Evolutionary conservation across 2,797 vertebrate species (phyloP).

Genomic region (Crax fasciolata): DNA sequence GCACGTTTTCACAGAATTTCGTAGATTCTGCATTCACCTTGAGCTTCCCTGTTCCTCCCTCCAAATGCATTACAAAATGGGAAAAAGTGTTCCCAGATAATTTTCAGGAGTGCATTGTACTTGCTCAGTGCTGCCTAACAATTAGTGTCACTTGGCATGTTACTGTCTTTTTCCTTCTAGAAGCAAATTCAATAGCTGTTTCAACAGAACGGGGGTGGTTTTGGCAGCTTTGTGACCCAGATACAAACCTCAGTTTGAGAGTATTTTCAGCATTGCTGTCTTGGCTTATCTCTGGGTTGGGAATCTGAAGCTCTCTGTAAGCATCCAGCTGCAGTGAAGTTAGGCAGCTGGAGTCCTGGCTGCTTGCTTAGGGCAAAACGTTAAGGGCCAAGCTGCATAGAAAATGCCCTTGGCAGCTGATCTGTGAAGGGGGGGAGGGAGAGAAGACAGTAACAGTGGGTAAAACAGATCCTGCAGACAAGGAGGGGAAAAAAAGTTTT

Average conservation of each 20-base stretch:
- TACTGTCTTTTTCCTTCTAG: slow-evolving; percentile 67
- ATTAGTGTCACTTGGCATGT: slow-evolving; percentile 77
- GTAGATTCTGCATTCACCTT: slow-evolving; percentile 33
- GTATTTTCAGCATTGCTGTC: slow-evolving; percentile 65
- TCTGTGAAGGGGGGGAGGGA: not conserved
- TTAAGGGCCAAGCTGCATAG: slow-evolving; percentile 57
- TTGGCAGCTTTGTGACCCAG: slow-evolving; percentile 77
- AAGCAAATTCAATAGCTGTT: slow-evolving; percentile 73
- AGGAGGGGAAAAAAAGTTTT: not conserved
- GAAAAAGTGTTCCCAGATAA: slow-evolving; percentile 38
- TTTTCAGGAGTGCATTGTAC: slow-evolving; percentile 43
- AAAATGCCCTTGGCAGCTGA: slow-evolving; percentile 56
- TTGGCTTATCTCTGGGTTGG: slow-evolving; percentile 51
- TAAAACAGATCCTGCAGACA: slow-evolving; percentile 1
- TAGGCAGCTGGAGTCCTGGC: slow-evolving; percentile 70
- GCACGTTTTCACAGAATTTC: not conserved
- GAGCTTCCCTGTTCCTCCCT: not conserved
- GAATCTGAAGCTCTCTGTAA: slow-evolving; percentile 55
- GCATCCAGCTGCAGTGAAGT: slow-evolving; percentile 66
- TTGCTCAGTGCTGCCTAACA: slow-evolving; percentile 68
- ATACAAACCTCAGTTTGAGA: slow-evolving; percentile 60
- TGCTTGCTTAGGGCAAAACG: slow-evolving; percentile 36
- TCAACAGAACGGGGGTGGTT: slow-evolving; percentile 54
- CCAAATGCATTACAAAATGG: slow-evolving; percentile 8
- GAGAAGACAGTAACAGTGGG: not conserved